Percentiles rank a stretch among this genome's conserved stretches.
Conservation (phyloP, 2,888 invertebrate species). For the Apamea epomidion region DNA sequence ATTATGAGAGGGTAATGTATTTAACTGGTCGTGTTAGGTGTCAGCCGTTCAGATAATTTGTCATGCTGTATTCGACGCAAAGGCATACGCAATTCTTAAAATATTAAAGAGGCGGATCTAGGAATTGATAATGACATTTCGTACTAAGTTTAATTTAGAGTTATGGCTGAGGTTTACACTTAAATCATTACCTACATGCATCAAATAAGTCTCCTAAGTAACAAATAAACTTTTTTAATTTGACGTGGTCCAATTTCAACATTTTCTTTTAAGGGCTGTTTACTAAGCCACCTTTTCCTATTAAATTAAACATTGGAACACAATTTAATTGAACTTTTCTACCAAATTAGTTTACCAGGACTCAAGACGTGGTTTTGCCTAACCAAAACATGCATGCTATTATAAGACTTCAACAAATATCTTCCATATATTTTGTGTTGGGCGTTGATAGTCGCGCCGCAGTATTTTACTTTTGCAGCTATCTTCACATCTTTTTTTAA, state of each 20-base stretch:
- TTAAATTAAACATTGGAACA: neutral
- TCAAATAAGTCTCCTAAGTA: neutral
- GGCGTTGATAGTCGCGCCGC: too few species aligned
- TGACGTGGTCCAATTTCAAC: neutral
- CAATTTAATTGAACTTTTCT: neutral
- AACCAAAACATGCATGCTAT: neutral
- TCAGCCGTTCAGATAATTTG: constrained; percentile 52
- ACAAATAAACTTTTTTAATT: neutral
- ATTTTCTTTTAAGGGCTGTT: neutral
- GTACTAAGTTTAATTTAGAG: neutral
- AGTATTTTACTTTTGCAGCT: too few species aligned
- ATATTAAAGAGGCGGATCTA: constrained; percentile 48
- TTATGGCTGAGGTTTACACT: neutral
- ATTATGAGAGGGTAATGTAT: constrained; percentile 56
- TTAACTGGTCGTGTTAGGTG: constrained; percentile 54
- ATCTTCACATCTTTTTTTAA: too few species aligned
- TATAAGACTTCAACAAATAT: too few species aligned
- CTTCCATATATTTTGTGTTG: too few species aligned
- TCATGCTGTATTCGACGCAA: constrained; percentile 30
- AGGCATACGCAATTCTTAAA: constrained; percentile 49
- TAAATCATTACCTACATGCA: neutral
- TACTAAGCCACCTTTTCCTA: neutral
- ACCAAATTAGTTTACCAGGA: neutral
- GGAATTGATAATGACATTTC: constrained; percentile 9
- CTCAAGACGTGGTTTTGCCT: neutral